Conservation (phyloP, 2,888 invertebrate genomes). For the Calliopum simillimum region DNA sequence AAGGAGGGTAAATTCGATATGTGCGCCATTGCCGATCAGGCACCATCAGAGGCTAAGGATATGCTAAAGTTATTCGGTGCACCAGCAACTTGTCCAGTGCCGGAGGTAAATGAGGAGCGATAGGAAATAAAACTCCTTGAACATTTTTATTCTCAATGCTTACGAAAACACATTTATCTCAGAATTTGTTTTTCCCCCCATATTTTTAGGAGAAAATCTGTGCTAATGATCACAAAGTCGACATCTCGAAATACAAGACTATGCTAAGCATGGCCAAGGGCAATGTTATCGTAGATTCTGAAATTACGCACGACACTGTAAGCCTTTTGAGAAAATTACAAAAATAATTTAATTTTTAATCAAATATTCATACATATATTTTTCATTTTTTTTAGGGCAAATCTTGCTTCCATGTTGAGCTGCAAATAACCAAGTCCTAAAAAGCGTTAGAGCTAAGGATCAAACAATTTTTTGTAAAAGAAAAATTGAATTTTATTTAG, state of each 20-base stretch:
- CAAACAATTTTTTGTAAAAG: no score
- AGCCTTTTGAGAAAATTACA: constrained; percentile 45
- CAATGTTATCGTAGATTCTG: constrained; percentile 60
- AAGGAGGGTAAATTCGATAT: constrained; percentile 67
- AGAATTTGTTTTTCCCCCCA: background rate
- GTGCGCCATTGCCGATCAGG: constrained; percentile 60
- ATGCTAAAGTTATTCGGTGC: constrained; percentile 64
- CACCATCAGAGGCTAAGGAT: constrained; percentile 53
- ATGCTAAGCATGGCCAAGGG: constrained; percentile 67
- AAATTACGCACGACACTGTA: constrained; percentile 67
- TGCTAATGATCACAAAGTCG: constrained; percentile 62
- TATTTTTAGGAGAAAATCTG: constrained; percentile 63
- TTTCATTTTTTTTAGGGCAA: constrained; percentile 56
- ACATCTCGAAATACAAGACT: constrained; percentile 66
- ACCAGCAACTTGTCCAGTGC: constrained; percentile 67
- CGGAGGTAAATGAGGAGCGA: constrained; percentile 52
- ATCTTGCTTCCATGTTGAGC: constrained; percentile 61
- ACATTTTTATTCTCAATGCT: background rate
- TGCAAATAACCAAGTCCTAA: constrained; percentile 61
- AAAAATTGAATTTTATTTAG: no score
- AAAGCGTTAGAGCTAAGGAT: background rate
- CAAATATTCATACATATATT: background rate
- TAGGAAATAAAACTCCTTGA: background rate
- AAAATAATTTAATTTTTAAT: no score
- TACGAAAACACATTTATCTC: background rate